Conservation (phyloP, 2,797 vertebrate species). For the Syndactyla subalaris region DNA sequence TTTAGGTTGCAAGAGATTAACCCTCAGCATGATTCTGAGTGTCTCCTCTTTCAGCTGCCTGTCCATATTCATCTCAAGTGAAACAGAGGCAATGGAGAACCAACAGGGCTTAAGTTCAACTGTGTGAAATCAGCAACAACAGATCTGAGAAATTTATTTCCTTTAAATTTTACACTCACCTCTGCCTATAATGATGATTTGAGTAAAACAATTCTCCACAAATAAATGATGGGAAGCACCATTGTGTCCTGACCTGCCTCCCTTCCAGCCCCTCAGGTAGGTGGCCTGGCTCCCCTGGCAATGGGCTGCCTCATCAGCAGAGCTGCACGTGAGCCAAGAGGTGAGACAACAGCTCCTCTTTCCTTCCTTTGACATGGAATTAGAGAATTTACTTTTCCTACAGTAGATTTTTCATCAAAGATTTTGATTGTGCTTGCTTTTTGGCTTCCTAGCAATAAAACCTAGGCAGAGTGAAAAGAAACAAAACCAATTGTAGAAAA, state of each 20-base stretch:
- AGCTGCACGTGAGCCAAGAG: neutral
- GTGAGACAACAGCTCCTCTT: neutral
- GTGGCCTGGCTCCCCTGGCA: neutral
- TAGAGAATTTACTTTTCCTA: neutral
- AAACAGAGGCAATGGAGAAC: neutral
- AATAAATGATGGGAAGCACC: neutral
- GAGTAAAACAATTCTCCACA: neutral
- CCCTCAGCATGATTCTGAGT: neutral
- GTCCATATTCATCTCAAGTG: neutral
- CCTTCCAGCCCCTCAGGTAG: neutral
- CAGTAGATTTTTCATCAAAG: neutral
- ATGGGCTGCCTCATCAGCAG: neutral
- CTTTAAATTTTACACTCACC: neutral
- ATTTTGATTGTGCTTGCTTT: neutral
- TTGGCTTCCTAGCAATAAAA: neutral
- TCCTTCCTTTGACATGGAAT: neutral
- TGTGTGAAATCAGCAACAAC: neutral
- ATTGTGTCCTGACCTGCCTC: neutral
- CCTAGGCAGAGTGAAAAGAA: neutral
- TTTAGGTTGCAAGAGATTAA: slow-evolving; percentile 14
- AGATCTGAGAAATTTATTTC: neutral
- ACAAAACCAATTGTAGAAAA: neutral
- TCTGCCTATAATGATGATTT: neutral
- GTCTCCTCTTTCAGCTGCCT: neutral
- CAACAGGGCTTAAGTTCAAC: neutral